Percentiles rank a stretch among this genome's conserved stretches.
phyloP scores from a whole-genome alignment of 2,113 vertebrate species.

The Ctenodactylus gundi region DNA sequence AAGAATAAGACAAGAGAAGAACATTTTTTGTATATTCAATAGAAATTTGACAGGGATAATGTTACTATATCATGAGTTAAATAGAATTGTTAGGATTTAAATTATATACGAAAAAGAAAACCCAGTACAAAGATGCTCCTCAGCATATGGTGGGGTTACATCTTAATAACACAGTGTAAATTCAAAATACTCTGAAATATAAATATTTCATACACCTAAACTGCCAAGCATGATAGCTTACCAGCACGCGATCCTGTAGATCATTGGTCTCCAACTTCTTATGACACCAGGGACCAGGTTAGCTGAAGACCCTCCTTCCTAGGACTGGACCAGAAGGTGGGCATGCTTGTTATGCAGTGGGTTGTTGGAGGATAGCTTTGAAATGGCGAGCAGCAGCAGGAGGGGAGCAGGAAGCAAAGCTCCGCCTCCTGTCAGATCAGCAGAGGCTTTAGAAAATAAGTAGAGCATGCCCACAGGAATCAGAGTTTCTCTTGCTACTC shows the following conservation, averaged over 20 bases:
- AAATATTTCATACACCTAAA: neutral
- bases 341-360: too few species aligned
- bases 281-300: too few species aligned
- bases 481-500: too few species aligned
- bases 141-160: neutral
- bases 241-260: neutral
- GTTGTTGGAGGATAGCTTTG: too few species aligned
- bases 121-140: neutral
- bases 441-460: neutral
- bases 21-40: neutral
- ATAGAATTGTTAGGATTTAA: neutral
- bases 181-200: neutral
- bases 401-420: too few species aligned
- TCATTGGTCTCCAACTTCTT: too few species aligned
- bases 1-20: neutral
- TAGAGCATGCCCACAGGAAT: too few species aligned
- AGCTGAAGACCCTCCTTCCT: too few species aligned
- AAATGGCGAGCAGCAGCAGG: too few species aligned
- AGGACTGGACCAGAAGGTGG: too few species aligned
- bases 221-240: neutral
- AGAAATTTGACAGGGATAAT: neutral
- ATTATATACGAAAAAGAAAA: neutral
- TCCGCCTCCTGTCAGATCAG: neutral
- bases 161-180: neutral
- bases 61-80: neutral